Base-by-base conservation (phyloP, 2,113 vertebrate species). In the Pseudopodoces humilis region DNA sequence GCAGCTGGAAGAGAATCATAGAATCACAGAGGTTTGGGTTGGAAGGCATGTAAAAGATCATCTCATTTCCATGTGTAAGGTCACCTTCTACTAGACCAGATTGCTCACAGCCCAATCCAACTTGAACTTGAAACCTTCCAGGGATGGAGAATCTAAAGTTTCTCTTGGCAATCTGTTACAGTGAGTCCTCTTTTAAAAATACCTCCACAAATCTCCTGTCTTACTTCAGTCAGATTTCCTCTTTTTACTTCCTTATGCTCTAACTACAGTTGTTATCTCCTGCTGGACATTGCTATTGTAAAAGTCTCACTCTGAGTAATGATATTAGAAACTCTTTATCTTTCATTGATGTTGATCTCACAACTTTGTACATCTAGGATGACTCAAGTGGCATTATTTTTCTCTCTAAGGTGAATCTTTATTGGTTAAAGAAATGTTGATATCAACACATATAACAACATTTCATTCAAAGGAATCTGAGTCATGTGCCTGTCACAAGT, bases 61-160 rank as follows among this genome's bases (percentile, higher is more conserved):
- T 44, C 23, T 30, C 7, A 9, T 28, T 81, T 65, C 23, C 6
- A 8, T 18, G 20, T 28, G 5, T 39, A n/a, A 39, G 9, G 46
- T 18, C 13, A 46, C 2, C 5, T 52, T 28, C 44, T 15, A 9
- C 10, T 20, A 24, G 22, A 52, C 8, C 15, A 67, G 7, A 19
- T 3, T 20, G 19, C 2, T 52, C 46, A 53, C 59, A 33, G 2
- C 23, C 8, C 20, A 7, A 5, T 46, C 0, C 4, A 67, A 3
- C 4, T 16, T 25, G 7, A 19, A 8, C 9, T 21, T 24, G 39
- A 59, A 53, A 13, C 21, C 11, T 67, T 74, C 15, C 20, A 46
- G 28, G 6, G 53, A 39, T 25, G 5, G 8, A 44, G 10, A 22
- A n/a, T 11, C 7, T 37, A 2, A 18, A 39, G 2, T 15, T 81